These are phyloP conservation scores for Strigamia transsilvanica DNA, from an alignment of 2,888 invertebrate genomes.

Conservation along the genomic window DNA sequence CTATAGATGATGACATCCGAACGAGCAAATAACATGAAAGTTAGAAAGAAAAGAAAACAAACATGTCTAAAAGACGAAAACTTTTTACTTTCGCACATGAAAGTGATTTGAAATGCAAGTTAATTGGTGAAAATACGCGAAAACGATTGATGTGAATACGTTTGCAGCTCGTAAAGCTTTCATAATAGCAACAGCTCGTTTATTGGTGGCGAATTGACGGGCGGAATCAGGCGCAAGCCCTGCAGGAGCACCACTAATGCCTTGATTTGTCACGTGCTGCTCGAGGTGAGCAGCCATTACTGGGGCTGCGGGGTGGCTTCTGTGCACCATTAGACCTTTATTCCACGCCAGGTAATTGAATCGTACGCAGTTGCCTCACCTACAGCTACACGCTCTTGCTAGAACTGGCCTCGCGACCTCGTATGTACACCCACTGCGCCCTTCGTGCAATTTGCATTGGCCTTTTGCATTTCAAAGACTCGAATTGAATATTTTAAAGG, in stretches of 20 bases:
- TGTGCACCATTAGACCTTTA: slow-evolving; percentile 36
- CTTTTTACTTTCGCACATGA: no score
- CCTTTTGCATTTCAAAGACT: slow-evolving; percentile 20
- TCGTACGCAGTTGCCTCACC: slow-evolving; percentile 4
- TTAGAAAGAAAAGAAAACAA: neutral
- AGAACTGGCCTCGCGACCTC: slow-evolving; percentile 1
- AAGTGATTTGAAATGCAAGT: no score
- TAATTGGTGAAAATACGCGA: no score
- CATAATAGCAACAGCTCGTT: neutral
- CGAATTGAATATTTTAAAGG: slow-evolving; percentile 29
- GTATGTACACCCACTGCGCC: neutral
- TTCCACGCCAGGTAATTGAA: slow-evolving; percentile 35
- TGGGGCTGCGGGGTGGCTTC: slow-evolving; percentile 13
- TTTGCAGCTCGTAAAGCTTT: neutral
- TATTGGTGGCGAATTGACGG: slow-evolving; percentile 28
- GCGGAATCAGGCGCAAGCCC: neutral
- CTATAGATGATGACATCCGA: neutral
- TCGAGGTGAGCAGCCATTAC: slow-evolving; percentile 41
- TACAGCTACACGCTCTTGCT: neutral
- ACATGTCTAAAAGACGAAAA: no score
- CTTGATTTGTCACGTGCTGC: slow-evolving; percentile 38
- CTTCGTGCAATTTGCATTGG: slow-evolving; percentile 13
- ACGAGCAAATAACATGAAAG: neutral
- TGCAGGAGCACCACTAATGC: slow-evolving; percentile 26
- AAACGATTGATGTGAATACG: neutral